Evolutionary conservation across 2,797 vertebrate species (phyloP), one percentile per base, ranked within the genome.

Genomic region (Poeciliopsis turneri): DNA sequence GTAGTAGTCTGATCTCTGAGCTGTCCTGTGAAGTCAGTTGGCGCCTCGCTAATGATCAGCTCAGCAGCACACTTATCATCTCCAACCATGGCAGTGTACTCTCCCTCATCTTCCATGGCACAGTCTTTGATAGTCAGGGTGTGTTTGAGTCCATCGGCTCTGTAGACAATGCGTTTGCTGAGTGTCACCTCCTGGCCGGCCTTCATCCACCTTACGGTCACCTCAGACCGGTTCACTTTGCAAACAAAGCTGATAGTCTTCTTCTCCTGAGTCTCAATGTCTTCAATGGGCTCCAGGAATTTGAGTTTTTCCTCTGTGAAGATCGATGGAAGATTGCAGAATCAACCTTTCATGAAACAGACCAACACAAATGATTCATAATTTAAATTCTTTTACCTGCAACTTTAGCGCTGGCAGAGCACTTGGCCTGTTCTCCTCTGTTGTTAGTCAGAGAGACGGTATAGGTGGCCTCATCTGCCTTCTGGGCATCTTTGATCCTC

Each of bases 181-280:
- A 99, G 95, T 0, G 93, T 86, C 84, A 99, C 90, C 86, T 99
- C 98, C 92, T 98, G 94, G 9, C 97, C 97, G 39, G 96, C 97
- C 94, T 96, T 99, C 88, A 96, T 96, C 98, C 98, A 99, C 47
- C 91, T 96, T n/a, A 99, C 96, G 0, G 95, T 98, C 45, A 94
- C 96, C 86, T 97, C 97, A 11, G 97, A 96, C 66, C 97, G 96
- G 91, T 99, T 99, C 78, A 99, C 98, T 93, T 99, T 99, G 88
- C 98, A 99, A 83, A 93, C 94, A 82, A 99, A 99, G 59, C 95
- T 96, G 81, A 98, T 95, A 3, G 97, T 97, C 91, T 97, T 98
- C 95, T 98, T 99, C 92, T 99, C 98, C 94, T 98, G 97, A 46
- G 98, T 99, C 91, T 99, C 98, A 36, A 97, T 92, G 83, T 99